Evolutionary conservation across 2,797 vertebrate genomes (phyloP).

Genomic region (Silurus aristotelis): DNA sequence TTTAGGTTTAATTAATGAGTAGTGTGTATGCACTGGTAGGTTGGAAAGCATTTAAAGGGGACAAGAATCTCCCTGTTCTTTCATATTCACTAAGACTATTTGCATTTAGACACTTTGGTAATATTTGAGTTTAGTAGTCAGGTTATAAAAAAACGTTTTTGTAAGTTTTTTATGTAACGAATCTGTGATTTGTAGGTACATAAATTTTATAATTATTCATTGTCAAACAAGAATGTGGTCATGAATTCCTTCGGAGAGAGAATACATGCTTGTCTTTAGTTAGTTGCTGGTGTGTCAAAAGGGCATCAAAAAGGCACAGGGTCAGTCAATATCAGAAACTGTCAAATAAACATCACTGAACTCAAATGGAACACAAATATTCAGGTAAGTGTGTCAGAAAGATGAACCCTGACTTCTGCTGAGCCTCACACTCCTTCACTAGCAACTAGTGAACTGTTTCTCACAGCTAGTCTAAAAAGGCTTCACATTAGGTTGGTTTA

Average conservation of each 20-base stretch:
- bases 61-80: neutral
- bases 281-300: neutral
- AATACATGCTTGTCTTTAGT: conserved; percentile 2
- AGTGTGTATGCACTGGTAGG: neutral
- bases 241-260: neutral
- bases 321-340: neutral
- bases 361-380: neutral
- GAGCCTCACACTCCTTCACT: neutral
- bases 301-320: neutral
- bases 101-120: neutral
- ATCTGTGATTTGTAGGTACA: neutral
- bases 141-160: neutral
- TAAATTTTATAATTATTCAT: neutral
- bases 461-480: neutral
- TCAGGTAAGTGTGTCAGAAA: neutral
- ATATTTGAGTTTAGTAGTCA: neutral
- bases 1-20: neutral
- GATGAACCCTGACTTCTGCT: neutral
- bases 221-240: neutral
- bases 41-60: neutral
- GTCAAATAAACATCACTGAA: neutral
- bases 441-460: neutral
- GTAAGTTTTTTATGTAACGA: neutral
- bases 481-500: neutral
- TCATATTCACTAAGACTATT: neutral